Conservation (phyloP, 92 coral and sea anemone genomes). For the Umimayanthus chanpuru region DNA sequence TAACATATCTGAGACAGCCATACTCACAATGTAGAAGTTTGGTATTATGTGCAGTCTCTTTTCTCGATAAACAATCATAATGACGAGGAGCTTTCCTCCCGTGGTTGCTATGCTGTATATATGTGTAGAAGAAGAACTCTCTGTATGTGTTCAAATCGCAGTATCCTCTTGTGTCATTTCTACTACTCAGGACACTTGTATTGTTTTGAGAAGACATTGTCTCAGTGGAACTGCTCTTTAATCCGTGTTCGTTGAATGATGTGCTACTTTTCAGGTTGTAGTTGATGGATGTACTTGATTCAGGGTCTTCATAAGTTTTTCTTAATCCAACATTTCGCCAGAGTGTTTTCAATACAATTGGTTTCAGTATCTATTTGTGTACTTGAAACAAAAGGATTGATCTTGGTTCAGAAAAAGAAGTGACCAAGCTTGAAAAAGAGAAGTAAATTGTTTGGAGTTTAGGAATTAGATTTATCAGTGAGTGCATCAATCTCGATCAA, state of each 20-base stretch:
- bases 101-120: too few species aligned
- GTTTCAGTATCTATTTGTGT: not conserved
- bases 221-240: not conserved
- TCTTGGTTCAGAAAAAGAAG: not conserved
- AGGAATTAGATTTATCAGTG: not conserved
- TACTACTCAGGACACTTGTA: not conserved
- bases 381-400: not conserved
- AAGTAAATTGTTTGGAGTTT: not conserved
- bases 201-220: not conserved
- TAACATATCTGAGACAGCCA: too few species aligned
- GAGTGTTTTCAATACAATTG: too few species aligned
- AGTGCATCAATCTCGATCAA: not conserved
- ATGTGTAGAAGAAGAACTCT: not conserved
- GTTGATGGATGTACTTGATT: too few species aligned
- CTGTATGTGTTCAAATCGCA: not conserved
- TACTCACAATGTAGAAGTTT: too few species aligned
- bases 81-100: too few species aligned
- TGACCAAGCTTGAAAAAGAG: not conserved
- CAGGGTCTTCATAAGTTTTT: not conserved
- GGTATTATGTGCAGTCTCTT: not conserved
- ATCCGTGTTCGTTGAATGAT: not conserved
- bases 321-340: not conserved
- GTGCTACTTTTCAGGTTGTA: not conserved
- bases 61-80: too few species aligned
- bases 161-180: not conserved